Evolutionary conservation across 2,797 vertebrate genomes (phyloP).

Genomic region (Mormyrus proboscirostris): DNA sequence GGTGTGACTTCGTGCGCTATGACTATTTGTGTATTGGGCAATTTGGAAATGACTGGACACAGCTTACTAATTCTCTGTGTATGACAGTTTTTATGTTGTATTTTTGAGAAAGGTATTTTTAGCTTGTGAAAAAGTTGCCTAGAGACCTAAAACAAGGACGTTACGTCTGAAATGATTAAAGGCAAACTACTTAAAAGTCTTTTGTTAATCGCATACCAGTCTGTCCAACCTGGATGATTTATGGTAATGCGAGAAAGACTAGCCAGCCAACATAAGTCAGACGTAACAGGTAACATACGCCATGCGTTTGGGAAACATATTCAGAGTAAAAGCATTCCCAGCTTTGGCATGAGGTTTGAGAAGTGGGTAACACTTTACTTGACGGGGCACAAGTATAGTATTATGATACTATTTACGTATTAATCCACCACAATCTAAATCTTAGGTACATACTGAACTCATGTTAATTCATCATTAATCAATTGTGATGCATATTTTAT

Average conservation of each 20-base stretch:
- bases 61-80: not conserved
- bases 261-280: not conserved
- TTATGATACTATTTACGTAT: not conserved
- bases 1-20: not conserved
- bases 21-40: not conserved
- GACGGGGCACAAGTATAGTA: not conserved
- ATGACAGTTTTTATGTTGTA: not conserved
- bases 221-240: not conserved
- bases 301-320: not conserved
- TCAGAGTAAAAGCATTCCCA: not conserved
- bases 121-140: not conserved
- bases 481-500: not conserved
- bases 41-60: not conserved
- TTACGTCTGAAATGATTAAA: not conserved
- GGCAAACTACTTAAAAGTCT: not conserved
- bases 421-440: not conserved
- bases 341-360: not conserved
- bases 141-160: not conserved
- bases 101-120: not conserved
- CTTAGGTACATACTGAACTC: not conserved
- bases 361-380: not conserved
- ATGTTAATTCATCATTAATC: not conserved
- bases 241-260: not conserved
- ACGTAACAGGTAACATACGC: not conserved
- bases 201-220: not conserved